Base-by-base conservation (phyloP, 2,888 invertebrate species). In the Petrophora chlorosata region DNA sequence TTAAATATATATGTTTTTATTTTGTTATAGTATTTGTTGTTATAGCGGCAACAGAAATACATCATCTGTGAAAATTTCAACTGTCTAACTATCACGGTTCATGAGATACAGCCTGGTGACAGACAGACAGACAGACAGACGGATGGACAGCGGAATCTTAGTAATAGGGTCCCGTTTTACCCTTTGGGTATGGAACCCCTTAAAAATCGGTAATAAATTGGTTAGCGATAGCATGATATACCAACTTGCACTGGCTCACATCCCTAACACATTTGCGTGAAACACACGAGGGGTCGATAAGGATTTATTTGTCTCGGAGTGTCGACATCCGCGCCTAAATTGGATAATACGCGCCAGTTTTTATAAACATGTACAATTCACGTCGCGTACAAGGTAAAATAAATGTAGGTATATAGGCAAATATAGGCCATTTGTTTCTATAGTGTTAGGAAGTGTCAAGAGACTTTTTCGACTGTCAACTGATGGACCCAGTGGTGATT, bases 341-440 rank as follows among this genome's bases (percentile, higher is more conserved):
- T 74, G 69, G 65, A 70, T 77, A 75, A 76, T 70, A 66, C 61
- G 54, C 61, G 60, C 51, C 52, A 45, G 60, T 66, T 67, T 68
- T 64, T 56, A 54, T 53, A 53, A 61, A 62, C 63, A 61, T 59
- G 64, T 60, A 44, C 3, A 17, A 15, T 26, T 39, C 12, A 3
- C 26, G 26, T 9, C n/a, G 12, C 15, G 7, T 7, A 19, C 1
- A 19, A 1, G 7, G 4, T 5, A 19, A 7, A 19, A 19, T 4
- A 19, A 19, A 5, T 1, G 7, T 19, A 1, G 19, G 4, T 19
- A 5, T 19, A 2, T 5, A 5, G 4, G 2, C 2, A 5, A 7
- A 7, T 19, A 1, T 19, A 19, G 7, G 4, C 7, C 7, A 5
- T 5, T 19, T 19, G 1, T 19, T 5, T 5, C 1, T 19, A 5